A percentile compares a stretch with the other conserved stretches of the same genome.
These are phyloP conservation scores for Adelges cooleyi DNA, from an alignment of 1,140 invertebrate genomes.

Conservation along the genomic window DNA sequence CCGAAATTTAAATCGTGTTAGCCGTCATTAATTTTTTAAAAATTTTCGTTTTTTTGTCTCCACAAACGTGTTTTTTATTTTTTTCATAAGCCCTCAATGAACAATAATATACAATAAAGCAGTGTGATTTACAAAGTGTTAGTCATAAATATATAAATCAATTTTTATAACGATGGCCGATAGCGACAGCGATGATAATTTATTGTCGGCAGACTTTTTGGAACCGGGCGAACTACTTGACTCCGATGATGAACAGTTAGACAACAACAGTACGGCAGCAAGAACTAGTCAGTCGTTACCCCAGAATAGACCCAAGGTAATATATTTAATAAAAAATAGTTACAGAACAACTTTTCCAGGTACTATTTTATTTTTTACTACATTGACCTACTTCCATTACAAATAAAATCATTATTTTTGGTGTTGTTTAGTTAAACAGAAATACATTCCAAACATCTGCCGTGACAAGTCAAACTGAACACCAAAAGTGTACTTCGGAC, in stretches of 20 bases:
- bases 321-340: neutral
- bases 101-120: too few relatives aligned
- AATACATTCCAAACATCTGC: neutral
- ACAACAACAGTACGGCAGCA: neutral
- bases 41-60: too few relatives aligned
- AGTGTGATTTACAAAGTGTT: too few relatives aligned
- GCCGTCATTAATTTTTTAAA: too few relatives aligned
- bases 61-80: too few relatives aligned
- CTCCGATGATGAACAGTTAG: neutral
- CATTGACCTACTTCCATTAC: too few relatives aligned
- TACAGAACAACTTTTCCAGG: too few relatives aligned
- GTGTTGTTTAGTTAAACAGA: neutral
- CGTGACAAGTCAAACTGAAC: neutral
- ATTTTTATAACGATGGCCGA: constrained; percentile 5
- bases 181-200: neutral
- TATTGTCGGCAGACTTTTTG: neutral
- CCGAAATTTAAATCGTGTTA: too few relatives aligned
- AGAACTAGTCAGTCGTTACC: neutral
- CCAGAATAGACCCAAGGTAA: neutral
- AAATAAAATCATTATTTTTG: too few relatives aligned
- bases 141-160: too few relatives aligned
- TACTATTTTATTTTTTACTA: too few relatives aligned
- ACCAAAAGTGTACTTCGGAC: neutral
- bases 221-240: constrained; percentile 11
- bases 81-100: too few relatives aligned